Evolutionary conservation across 2,888 invertebrate genomes (phyloP).

Genomic region (Coenonympha arcania): DNA sequence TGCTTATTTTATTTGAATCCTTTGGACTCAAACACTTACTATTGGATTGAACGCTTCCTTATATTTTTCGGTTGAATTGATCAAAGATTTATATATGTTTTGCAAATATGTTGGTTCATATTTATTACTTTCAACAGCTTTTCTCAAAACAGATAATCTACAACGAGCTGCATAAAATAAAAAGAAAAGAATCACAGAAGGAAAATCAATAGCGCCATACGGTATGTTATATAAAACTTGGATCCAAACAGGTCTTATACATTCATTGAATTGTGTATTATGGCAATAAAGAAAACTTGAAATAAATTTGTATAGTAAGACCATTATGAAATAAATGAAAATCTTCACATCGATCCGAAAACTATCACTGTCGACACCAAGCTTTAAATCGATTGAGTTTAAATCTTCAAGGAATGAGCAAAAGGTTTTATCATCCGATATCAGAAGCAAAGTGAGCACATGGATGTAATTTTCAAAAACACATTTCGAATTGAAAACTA

Average conservation of each 20-base stretch:
- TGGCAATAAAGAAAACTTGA: background rate
- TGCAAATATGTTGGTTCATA: background rate
- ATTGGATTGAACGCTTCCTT: constrained; percentile 11
- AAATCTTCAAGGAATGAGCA: constrained; percentile 5
- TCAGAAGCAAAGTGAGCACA: background rate
- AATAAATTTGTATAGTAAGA: background rate
- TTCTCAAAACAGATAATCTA: constrained; percentile 2
- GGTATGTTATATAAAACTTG: background rate
- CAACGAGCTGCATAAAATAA: background rate
- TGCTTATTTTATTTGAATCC: no score
- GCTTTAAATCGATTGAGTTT: background rate
- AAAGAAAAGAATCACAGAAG: background rate
- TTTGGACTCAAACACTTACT: no score
- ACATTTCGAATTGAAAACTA: background rate
- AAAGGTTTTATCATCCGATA: constrained; percentile 8
- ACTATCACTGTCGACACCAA: background rate
- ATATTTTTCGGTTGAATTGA: constrained; percentile 9
- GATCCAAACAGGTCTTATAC: background rate
- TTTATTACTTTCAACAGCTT: background rate
- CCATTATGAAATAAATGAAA: background rate
- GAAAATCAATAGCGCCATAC: background rate
- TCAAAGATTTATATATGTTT: constrained; percentile 10
- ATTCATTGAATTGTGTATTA: background rate
- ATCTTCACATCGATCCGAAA: constrained; percentile 4
- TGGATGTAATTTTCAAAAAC: background rate